Percentiles rank a stretch among this genome's conserved stretches.
phyloP scores from a whole-genome alignment of 2,797 vertebrate genomes.

The Crocidura indochinensis region DNA sequence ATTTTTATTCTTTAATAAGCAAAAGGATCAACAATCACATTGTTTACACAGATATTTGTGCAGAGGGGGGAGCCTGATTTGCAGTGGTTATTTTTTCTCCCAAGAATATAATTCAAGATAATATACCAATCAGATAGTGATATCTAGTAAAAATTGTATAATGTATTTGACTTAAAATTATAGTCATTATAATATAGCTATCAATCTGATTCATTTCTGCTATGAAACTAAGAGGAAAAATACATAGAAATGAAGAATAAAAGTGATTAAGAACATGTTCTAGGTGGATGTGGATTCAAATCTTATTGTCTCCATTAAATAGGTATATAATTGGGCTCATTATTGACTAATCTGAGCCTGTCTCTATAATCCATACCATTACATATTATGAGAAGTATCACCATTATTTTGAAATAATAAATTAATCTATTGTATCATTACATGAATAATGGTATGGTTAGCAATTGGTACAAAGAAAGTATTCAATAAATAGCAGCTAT shows the following conservation, averaged over 20 bases:
- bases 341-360: not conserved
- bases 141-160: slow-evolving; percentile 4
- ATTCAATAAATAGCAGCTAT: not conserved
- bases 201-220: not conserved
- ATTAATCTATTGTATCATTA: not conserved
- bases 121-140: not conserved
- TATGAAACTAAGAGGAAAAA: slow-evolving; percentile 36
- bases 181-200: not conserved
- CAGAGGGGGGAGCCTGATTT: not conserved
- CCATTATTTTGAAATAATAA: not conserved
- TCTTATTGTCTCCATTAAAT: not conserved
- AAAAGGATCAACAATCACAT: not conserved
- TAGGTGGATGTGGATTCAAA: not conserved
- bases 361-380: not conserved
- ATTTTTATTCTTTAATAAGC: slow-evolving; percentile 39
- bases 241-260: not conserved
- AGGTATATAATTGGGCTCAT: not conserved
- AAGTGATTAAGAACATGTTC: not conserved
- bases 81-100: not conserved
- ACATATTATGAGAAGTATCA: slow-evolving; percentile 11
- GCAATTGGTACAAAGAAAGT: not conserved
- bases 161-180: not conserved
- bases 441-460: not conserved
- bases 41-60: slow-evolving; percentile 15
- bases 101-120: slow-evolving; percentile 40